Percentiles rank a stretch among this genome's conserved stretches.
Conservation (phyloP, 2,797 vertebrate species). For the Acanthis flammea region DNA sequence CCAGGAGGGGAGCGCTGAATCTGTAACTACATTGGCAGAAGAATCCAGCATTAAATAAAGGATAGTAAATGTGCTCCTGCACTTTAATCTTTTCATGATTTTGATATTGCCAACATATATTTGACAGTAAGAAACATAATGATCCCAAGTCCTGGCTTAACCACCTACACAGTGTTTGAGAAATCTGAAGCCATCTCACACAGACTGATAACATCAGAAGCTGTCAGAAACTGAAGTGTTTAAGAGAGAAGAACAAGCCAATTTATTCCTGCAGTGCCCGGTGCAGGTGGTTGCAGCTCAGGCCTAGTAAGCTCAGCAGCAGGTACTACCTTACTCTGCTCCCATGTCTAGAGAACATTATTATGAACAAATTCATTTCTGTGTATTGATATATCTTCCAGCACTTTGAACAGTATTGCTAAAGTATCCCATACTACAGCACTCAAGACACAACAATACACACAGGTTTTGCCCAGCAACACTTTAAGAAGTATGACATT, state of each 20-base stretch:
- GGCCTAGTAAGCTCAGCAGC: neutral
- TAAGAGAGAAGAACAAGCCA: neutral
- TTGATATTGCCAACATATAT: neutral
- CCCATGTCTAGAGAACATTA: neutral
- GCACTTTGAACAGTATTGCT: neutral
- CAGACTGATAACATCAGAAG: neutral
- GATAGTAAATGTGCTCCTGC: neutral
- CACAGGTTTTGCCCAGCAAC: neutral
- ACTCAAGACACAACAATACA: neutral
- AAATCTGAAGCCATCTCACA: neutral
- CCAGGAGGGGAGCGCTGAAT: neutral
- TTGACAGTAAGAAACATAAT: neutral
- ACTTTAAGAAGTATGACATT: neutral
- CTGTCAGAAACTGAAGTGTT: neutral
- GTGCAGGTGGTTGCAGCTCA: neutral
- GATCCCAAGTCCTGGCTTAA: neutral
- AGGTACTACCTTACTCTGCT: neutral
- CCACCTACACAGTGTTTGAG: neutral
- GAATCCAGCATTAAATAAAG: neutral
- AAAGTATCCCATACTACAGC: neutral
- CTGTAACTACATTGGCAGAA: neutral
- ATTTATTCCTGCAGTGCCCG: neutral
- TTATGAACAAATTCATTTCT: neutral
- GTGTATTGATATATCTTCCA: neutral
- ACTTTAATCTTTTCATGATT: neutral